These are phyloP conservation scores for Vanacampus margaritifer DNA, from an alignment of 2,113 vertebrate genomes.

Conservation along the genomic window DNA sequence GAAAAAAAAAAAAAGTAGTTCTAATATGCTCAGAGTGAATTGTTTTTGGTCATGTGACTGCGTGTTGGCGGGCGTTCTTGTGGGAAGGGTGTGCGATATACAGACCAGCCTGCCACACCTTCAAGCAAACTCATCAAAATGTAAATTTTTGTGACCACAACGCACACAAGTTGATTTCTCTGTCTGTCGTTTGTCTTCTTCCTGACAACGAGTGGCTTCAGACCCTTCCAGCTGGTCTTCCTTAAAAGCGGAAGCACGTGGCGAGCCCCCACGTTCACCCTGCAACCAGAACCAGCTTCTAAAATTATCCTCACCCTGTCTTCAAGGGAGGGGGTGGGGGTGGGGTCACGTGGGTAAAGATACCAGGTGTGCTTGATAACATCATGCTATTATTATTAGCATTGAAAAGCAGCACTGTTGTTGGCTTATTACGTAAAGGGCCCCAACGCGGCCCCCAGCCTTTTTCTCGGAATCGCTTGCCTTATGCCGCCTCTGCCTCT, in stretches of 20 bases:
- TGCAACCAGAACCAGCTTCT: background rate
- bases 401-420: background rate
- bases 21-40: background rate
- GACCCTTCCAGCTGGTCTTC: background rate
- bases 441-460: background rate
- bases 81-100: no score
- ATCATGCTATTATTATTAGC: background rate
- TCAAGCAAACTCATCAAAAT: background rate
- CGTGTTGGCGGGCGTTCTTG: no score
- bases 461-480: background rate
- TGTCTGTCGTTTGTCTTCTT: background rate
- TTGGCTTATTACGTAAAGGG: background rate
- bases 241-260: background rate
- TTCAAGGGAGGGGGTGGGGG: background rate
- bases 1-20: background rate
- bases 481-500: slow-evolving; percentile 5
- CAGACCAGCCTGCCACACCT: background rate
- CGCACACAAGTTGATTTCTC: background rate
- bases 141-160: background rate
- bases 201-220: no score
- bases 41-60: background rate
- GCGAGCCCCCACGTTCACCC: background rate
- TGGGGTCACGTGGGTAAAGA: background rate
- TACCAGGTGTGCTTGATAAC: slow-evolving; percentile 1
- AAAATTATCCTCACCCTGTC: background rate